A percentile compares a stretch with the other conserved stretches of the same genome.
Conservation (phyloP, 2,113 vertebrate species). For the Pygoscelis antarcticus region DNA sequence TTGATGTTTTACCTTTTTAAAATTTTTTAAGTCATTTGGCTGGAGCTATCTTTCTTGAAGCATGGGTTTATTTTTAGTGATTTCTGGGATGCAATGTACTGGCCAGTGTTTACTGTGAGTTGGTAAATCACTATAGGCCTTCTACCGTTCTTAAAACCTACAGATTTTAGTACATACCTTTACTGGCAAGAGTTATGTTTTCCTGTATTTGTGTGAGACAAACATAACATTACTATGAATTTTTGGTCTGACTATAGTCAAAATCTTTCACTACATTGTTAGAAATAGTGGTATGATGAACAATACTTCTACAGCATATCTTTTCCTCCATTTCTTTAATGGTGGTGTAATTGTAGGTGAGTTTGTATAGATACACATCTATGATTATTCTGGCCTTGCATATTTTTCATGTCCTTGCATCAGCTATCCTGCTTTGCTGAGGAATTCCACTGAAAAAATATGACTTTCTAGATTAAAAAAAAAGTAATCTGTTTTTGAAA, state of each 20-base stretch:
- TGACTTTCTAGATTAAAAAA: neutral
- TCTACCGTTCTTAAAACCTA: neutral
- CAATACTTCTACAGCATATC: neutral
- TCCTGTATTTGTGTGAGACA: neutral
- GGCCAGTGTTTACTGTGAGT: neutral
- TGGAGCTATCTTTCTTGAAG: neutral
- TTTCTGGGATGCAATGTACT: neutral
- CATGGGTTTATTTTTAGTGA: neutral
- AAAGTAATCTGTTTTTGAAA: neutral
- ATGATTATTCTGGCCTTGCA: neutral
- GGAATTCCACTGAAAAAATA: neutral
- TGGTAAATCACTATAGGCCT: neutral
- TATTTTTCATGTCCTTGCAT: neutral
- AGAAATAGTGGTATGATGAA: slow-evolving; percentile 6
- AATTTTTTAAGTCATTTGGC: neutral
- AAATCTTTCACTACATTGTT: slow-evolving; percentile 46
- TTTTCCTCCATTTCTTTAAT: slow-evolving; percentile 22
- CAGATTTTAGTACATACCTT: neutral
- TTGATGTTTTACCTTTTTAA: neutral
- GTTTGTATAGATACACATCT: neutral
- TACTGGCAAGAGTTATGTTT: neutral
- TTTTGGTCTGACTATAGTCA: slow-evolving; percentile 11
- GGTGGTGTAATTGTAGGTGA: neutral
- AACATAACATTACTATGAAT: neutral
- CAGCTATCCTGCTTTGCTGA: neutral